These are phyloP conservation scores for Phymorhynchus buccinoides DNA, from an alignment of 1,140 invertebrate genomes.

Conservation along the genomic window DNA sequence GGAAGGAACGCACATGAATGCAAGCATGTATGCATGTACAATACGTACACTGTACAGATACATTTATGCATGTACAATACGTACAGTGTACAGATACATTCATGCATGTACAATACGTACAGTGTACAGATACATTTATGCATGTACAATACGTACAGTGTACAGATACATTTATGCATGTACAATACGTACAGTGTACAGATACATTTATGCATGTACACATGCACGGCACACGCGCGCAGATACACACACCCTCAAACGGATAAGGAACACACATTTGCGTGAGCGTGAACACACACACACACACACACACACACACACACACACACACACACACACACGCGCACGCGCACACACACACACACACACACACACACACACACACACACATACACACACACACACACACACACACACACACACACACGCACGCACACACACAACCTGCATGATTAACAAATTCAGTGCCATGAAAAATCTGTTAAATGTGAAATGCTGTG, in stretches of 20 bases:
- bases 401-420: conserved; percentile 10
- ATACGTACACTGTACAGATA: too few relatives aligned
- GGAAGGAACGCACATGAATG: too few relatives aligned
- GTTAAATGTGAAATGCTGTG: background rate
- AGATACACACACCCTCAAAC: background rate
- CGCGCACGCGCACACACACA: background rate
- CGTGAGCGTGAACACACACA: background rate
- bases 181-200: too few relatives aligned
- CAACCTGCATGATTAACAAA: conserved; percentile 66
- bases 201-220: background rate
- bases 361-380: conserved; percentile 13
- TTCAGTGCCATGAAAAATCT: conserved; percentile 57
- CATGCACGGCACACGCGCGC: background rate
- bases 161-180: too few relatives aligned
- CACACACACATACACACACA: background rate
- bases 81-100: too few relatives aligned
- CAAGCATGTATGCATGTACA: too few relatives aligned
- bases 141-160: too few relatives aligned
- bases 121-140: too few relatives aligned
- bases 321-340: background rate
- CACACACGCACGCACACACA: conserved; percentile 51
- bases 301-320: conserved; percentile 7
- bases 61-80: too few relatives aligned
- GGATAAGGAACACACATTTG: background rate
- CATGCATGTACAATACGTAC: too few relatives aligned